These are phyloP conservation scores for Drosophila eohydei DNA, from an alignment of 2,888 invertebrate genomes.

Conservation along the genomic window DNA sequence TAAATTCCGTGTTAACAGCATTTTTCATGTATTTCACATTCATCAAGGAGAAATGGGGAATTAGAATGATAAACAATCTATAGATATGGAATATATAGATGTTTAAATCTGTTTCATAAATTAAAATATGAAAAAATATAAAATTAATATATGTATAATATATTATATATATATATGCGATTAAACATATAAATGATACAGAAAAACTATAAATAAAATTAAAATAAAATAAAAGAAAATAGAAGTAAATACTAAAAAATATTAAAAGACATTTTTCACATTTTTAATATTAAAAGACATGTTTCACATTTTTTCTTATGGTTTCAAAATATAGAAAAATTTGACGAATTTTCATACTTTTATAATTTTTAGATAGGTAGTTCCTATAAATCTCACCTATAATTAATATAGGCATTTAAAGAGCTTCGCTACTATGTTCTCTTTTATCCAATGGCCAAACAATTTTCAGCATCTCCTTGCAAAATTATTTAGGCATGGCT, in stretches of 20 bases:
- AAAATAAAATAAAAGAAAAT: background rate
- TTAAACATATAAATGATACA: background rate
- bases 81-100: too few species aligned
- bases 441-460: too few species aligned
- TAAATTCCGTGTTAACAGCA: constrained; percentile 24
- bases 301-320: too few species aligned
- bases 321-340: too few species aligned
- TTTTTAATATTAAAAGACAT: background rate
- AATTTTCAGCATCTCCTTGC: too few species aligned
- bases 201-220: background rate
- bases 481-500: too few species aligned
- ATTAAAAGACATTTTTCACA: background rate
- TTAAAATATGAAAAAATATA: background rate
- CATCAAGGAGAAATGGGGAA: background rate
- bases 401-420: too few species aligned
- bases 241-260: background rate
- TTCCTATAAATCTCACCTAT: too few species aligned
- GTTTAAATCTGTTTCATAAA: background rate
- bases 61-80: background rate
- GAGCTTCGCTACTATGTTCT: too few species aligned
- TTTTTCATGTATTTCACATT: constrained; percentile 28
- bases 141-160: too few species aligned
- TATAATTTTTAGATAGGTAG: too few species aligned
- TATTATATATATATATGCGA: background rate
- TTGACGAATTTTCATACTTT: too few species aligned